A percentile compares a stretch with the other conserved stretches of the same genome.
These are phyloP conservation scores for Pyrgus malvae DNA, from an alignment of 2,888 invertebrate species.

Conservation along the genomic window DNA sequence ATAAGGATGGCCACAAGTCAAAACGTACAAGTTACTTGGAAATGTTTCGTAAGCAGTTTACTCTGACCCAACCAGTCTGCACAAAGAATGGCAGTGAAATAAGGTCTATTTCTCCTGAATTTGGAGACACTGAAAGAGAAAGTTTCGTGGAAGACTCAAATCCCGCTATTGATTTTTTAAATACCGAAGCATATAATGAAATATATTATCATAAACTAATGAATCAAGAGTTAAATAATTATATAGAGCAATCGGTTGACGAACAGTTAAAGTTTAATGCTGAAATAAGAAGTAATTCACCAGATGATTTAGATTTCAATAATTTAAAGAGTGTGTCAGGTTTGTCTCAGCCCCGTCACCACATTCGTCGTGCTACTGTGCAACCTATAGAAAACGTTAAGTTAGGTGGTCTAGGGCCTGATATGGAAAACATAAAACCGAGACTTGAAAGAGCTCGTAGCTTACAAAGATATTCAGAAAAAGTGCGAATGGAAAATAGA, in stretches of 20 bases:
- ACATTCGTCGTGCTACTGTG: slow-evolving; percentile 47
- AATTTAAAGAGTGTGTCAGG: slow-evolving; percentile 68
- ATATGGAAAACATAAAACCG: slow-evolving; percentile 67
- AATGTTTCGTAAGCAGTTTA: slow-evolving; percentile 65
- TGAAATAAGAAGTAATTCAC: slow-evolving; percentile 42
- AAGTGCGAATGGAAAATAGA: slow-evolving; percentile 71
- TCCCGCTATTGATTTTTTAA: slow-evolving; percentile 54
- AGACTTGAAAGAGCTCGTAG: slow-evolving; percentile 71
- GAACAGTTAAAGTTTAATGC: slow-evolving; percentile 46
- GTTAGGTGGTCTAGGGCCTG: slow-evolving; percentile 70
- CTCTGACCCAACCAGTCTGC: slow-evolving; percentile 37
- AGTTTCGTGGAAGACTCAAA: slow-evolving; percentile 56
- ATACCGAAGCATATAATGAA: slow-evolving; percentile 72
- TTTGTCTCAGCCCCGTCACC: slow-evolving; percentile 54
- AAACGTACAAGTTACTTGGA: slow-evolving; percentile 60
- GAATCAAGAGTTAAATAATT: slow-evolving; percentile 48
- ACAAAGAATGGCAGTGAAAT: slow-evolving; percentile 45
- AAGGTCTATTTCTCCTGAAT: slow-evolving; percentile 68
- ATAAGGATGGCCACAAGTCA: slow-evolving; percentile 49
- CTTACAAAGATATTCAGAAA: slow-evolving; percentile 74
- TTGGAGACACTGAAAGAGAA: slow-evolving; percentile 70
- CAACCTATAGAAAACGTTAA: slow-evolving; percentile 56
- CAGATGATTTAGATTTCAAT: slow-evolving; percentile 42
- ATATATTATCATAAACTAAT: slow-evolving; percentile 68
- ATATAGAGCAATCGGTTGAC: slow-evolving; percentile 54